phyloP scores from a whole-genome alignment of 1,140 invertebrate species.

The Eumeta japonica region DNA sequence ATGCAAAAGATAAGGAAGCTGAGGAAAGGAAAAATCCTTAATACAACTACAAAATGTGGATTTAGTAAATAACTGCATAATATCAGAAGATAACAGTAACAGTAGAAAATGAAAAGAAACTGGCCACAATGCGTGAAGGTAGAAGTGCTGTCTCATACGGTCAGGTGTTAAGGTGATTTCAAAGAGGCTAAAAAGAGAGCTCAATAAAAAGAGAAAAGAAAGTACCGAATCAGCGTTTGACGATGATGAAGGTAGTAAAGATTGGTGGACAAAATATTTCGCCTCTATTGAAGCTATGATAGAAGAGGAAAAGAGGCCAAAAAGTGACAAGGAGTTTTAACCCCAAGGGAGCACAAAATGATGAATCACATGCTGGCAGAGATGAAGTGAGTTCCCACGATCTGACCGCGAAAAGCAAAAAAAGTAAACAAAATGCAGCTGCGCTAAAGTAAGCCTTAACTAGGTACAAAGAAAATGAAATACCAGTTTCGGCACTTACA shows the following conservation, averaged over 20 bases:
- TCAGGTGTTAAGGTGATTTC: constrained; percentile 47
- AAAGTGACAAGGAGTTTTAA: constrained; percentile 20
- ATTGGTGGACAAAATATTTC: constrained; percentile 94
- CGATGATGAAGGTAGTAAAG: constrained; percentile 73
- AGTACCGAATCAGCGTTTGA: constrained; percentile 49
- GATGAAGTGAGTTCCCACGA: constrained; percentile 24
- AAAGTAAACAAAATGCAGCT: no score
- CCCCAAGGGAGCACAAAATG: constrained; percentile 13
- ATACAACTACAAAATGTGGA: constrained; percentile 59
- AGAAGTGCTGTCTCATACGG: constrained; percentile 57
- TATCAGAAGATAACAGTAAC: constrained; percentile 38
- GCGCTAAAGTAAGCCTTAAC: constrained; percentile 21
- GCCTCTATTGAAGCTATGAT: constrained; percentile 82
- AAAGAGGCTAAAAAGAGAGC: constrained; percentile 33
- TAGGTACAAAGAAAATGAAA: constrained; percentile 29
- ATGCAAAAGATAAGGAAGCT: constrained; percentile 66
- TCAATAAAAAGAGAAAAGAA: constrained; percentile 23
- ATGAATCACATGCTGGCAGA: constrained; percentile 24
- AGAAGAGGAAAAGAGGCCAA: constrained; percentile 63
- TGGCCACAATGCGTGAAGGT: constrained; percentile 42
- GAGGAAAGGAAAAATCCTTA: constrained; percentile 64
- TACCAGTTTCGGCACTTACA: constrained; percentile 29
- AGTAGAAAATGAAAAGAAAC: constrained; percentile 55
- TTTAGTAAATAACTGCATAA: constrained; percentile 31
- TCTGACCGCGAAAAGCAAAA: no score